A percentile compares a stretch with the other conserved stretches of the same genome.
Evolutionary conservation across 2,888 invertebrate species (phyloP).

Genomic region (Heliconius erato): DNA sequence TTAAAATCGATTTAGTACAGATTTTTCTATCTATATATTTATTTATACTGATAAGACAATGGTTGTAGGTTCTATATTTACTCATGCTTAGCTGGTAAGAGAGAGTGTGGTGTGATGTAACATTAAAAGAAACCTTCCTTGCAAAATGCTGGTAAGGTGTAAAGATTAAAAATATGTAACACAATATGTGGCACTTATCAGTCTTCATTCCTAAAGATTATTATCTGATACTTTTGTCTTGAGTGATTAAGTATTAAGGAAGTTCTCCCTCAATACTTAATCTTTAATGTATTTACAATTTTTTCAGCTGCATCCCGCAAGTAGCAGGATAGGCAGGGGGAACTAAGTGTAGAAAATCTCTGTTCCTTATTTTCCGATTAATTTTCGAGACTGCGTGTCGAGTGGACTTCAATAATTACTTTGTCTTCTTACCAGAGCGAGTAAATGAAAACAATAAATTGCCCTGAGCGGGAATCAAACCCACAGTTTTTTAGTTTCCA

Average conservation of each 20-base stretch:
- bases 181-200: not conserved
- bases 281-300: too few species aligned
- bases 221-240: not conserved
- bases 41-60: too few species aligned
- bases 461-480: too few species aligned
- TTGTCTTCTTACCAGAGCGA: too few species aligned
- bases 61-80: not conserved
- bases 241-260: not conserved
- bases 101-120: not conserved
- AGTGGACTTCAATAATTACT: not conserved
- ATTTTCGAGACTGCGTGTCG: not conserved
- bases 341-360: too few species aligned
- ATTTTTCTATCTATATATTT: too few species aligned
- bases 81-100: not conserved
- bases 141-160: not conserved
- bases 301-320: too few species aligned
- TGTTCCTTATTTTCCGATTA: not conserved
- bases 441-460: too few species aligned
- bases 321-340: not conserved
- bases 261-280: too few species aligned
- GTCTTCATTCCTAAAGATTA: not conserved
- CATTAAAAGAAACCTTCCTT: not conserved
- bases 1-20: too few species aligned
- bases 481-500: too few species aligned
- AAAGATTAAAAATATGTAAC: not conserved